A percentile compares a stretch with the other conserved stretches of the same genome.
Conservation (phyloP, 2,113 vertebrate genomes). For the Salvelinus sp. region DNA sequence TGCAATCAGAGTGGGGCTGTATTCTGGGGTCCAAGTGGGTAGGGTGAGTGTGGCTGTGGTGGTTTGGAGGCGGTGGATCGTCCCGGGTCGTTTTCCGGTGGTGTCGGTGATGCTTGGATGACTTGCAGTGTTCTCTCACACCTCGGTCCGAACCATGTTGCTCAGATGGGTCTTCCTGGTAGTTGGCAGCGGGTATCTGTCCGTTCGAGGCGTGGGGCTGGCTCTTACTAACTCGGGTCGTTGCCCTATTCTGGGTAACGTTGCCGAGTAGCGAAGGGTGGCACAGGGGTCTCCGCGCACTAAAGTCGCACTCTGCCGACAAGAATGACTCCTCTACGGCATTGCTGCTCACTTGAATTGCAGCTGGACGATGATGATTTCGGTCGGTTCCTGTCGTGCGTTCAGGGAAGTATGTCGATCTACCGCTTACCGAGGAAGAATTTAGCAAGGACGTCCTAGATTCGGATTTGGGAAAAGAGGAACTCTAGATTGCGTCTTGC, state of each 20-base stretch:
- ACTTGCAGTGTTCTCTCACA: slow-evolving; percentile 62
- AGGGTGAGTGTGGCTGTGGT: slow-evolving; percentile 51
- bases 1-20: slow-evolving; percentile 68
- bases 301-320: slow-evolving; percentile 80
- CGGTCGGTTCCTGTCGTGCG: slow-evolving; percentile 55
- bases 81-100: slow-evolving; percentile 65
- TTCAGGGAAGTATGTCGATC: slow-evolving; percentile 57
- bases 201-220: slow-evolving; percentile 49
- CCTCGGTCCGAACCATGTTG: slow-evolving; percentile 46
- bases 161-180: slow-evolving; percentile 48
- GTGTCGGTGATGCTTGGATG: slow-evolving; percentile 65
- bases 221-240: slow-evolving; percentile 53
- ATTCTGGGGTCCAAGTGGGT: slow-evolving; percentile 56
- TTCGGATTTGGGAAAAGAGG: slow-evolving; percentile 86
- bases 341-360: slow-evolving; percentile 48
- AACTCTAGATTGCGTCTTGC: slow-evolving; percentile 76
- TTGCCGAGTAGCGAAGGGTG: slow-evolving; percentile 71
- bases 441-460: slow-evolving; percentile 86
- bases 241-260: slow-evolving; percentile 65
- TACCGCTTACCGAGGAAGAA: slow-evolving; percentile 63
- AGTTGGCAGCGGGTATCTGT: slow-evolving; percentile 44
- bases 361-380: slow-evolving; percentile 59
- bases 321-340: slow-evolving; percentile 65
- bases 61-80: slow-evolving; percentile 29
- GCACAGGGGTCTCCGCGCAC: slow-evolving; percentile 90